Conservation (phyloP, 2,888 invertebrate genomes). For the Aethes cnicana region DNA sequence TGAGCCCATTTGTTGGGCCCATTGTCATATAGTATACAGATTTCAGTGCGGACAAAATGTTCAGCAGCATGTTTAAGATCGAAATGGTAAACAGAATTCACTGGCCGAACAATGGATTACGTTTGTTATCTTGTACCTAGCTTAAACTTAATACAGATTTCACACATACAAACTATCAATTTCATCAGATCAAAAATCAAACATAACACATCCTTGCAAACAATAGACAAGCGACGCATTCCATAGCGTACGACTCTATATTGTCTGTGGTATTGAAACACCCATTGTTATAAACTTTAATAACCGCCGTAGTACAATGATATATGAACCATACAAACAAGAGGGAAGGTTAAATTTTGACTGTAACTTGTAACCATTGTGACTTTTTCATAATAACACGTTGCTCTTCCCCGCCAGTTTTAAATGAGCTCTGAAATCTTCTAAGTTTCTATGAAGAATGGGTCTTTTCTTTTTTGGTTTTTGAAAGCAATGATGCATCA, state of each 20-base stretch:
- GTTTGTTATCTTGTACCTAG: too few species aligned
- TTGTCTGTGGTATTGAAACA: slow-evolving; percentile 59
- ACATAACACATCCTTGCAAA: slow-evolving; percentile 35
- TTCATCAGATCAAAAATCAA: slow-evolving; percentile 25
- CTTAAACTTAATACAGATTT: too few species aligned
- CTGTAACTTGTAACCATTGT: slow-evolving; percentile 27
- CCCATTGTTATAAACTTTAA: slow-evolving; percentile 42
- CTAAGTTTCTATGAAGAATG: not conserved
- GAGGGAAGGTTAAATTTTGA: slow-evolving; percentile 39
- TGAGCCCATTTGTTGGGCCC: too few species aligned
- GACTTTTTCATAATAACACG: slow-evolving; percentile 29
- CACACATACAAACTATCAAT: not conserved
- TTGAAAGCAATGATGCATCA: slow-evolving; percentile 37
- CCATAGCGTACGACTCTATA: slow-evolving; percentile 52
- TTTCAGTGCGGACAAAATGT: too few species aligned
- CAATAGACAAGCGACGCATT: slow-evolving; percentile 66
- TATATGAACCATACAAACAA: slow-evolving; percentile 49
- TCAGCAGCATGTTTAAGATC: too few species aligned
- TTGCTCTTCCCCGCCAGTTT: slow-evolving; percentile 33
- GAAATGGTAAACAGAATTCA: too few species aligned
- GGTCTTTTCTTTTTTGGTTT: slow-evolving; percentile 36
- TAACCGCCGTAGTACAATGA: slow-evolving; percentile 46
- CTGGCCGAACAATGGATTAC: too few species aligned
- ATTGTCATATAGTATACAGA: too few species aligned
- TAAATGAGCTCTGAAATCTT: slow-evolving; percentile 27